Evolutionary conservation across 2,888 invertebrate genomes (phyloP).

Genomic region (Drosophila robusta): DNA sequence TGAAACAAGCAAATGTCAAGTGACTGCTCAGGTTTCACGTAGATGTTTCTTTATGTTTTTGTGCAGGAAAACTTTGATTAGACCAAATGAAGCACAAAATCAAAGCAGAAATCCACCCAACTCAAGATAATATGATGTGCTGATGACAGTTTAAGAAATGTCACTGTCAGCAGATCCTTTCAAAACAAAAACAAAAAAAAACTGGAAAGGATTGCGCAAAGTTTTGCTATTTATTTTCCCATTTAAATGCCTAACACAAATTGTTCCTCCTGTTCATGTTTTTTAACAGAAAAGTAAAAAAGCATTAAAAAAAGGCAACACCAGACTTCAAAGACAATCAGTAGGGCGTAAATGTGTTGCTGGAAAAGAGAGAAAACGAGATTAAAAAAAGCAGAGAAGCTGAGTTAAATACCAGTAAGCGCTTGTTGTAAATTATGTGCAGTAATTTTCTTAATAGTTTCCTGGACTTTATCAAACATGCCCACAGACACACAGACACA

Average conservation of each 20-base stretch:
- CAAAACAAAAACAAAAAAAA: background rate
- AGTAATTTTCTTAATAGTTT: slow-evolving; percentile 74
- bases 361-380: slow-evolving; percentile 3
- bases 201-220: slow-evolving; percentile 60
- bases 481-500: background rate
- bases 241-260: slow-evolving; percentile 60
- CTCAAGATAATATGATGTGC: slow-evolving; percentile 64
- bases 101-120: slow-evolving; percentile 64
- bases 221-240: slow-evolving; percentile 61
- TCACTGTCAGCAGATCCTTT: slow-evolving; percentile 44
- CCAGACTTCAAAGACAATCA: slow-evolving; percentile 55
- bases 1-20: slow-evolving; percentile 42
- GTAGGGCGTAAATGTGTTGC: slow-evolving; percentile 29
- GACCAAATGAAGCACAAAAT: slow-evolving; percentile 79
- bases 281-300: slow-evolving; percentile 14
- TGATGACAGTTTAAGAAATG: slow-evolving; percentile 57
- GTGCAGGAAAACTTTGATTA: slow-evolving; percentile 69
- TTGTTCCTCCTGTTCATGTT: background rate
- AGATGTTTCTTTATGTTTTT: slow-evolving; percentile 34
- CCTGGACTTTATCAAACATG: slow-evolving; percentile 31
- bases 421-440: slow-evolving; percentile 57
- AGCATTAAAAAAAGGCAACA: slow-evolving; percentile 13
- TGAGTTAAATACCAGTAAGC: slow-evolving; percentile 20
- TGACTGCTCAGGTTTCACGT: slow-evolving; percentile 30
- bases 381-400: slow-evolving; percentile 2